Evolutionary conservation across 2,113 vertebrate genomes (phyloP), one percentile per base, ranked within the genome.

Genomic region (Gymnobelideus leadbeateri): DNA sequence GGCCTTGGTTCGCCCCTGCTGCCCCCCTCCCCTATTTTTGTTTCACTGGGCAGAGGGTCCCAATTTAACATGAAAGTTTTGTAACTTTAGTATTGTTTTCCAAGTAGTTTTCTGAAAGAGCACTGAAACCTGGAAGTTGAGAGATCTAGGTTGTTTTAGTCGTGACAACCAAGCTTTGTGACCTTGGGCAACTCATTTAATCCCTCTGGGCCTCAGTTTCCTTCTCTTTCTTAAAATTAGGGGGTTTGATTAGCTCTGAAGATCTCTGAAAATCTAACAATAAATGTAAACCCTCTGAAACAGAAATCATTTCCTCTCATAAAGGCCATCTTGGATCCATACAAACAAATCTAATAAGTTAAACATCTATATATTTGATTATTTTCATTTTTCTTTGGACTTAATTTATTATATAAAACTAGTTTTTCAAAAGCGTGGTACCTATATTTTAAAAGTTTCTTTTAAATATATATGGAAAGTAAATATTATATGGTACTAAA

Each of bases 61-160:
- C 43, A 8, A 97, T 53, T 96, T 94, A 91, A 96, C 96, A 55
- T 51, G 14, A 52, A 95, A 94, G 26, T 92, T 97, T 95, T n/a
- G 50, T 94, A 25, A 91, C 95, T 50, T 90, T 57, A 89, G 95
- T 92, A 89, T 94, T 43, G 10, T 84, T 93, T 95, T 89, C 31
- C 53, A 28, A 90, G 23, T 61, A 90, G 77, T 92, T n/a, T 90
- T 90, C 26, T 90, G 25, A 49, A 51, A 25, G 47, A 47, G 9
- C 47, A 50, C 14, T 31, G 28, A 23, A 84, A 84, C 37, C 2
- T 43, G 68, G n/a, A 2, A 84, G 19, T 84, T n/a, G 19, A 84
- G 68, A 84, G 7, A 43, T 43, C 5, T 23, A 84, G n/a, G 19
- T 84, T 84, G 5, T 89, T n/a, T 96, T 43, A 54, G 0, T 94